phyloP scores from a whole-genome alignment of 1,140 invertebrate genomes.

The Diorhabda sublineata region DNA sequence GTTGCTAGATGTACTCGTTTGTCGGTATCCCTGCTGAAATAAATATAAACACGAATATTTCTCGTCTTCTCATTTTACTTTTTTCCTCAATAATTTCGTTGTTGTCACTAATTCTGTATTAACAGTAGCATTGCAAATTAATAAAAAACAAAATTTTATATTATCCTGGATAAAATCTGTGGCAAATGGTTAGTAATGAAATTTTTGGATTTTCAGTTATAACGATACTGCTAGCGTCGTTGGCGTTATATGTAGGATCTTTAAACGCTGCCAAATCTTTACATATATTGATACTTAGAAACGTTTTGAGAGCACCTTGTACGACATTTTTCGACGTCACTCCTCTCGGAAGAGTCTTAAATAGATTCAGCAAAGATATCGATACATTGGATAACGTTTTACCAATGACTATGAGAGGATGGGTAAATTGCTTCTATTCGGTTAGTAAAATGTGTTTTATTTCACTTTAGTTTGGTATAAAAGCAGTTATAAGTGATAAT shows the following conservation, averaged over 20 bases:
- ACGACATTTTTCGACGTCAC: constrained; percentile 83
- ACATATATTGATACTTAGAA: constrained; percentile 61
- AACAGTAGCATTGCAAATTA: no score
- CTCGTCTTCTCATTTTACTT: no score
- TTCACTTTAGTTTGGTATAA: no score
- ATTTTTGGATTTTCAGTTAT: constrained; percentile 52
- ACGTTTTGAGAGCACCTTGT: constrained; percentile 66
- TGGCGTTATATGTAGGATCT: constrained; percentile 65
- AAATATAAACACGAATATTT: no score
- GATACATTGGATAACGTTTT: constrained; percentile 74
- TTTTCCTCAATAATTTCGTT: no score
- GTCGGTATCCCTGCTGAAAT: no score
- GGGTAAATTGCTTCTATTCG: constrained; percentile 67
- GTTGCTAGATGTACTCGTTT: no score
- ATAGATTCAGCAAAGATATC: constrained; percentile 82
- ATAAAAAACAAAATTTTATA: no score
- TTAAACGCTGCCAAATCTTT: constrained; percentile 67
- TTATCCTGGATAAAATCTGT: no score
- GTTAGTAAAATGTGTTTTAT: constrained; percentile 45
- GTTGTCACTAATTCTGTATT: no score
- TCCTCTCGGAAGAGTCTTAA: constrained; percentile 77
- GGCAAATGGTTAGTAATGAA: no score
- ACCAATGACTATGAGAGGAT: constrained; percentile 65
- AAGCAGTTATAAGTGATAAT: no score
- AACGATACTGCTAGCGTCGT: constrained; percentile 63